phyloP scores from a whole-genome alignment of 2,888 invertebrate species.

The Drosophila atripex region DNA sequence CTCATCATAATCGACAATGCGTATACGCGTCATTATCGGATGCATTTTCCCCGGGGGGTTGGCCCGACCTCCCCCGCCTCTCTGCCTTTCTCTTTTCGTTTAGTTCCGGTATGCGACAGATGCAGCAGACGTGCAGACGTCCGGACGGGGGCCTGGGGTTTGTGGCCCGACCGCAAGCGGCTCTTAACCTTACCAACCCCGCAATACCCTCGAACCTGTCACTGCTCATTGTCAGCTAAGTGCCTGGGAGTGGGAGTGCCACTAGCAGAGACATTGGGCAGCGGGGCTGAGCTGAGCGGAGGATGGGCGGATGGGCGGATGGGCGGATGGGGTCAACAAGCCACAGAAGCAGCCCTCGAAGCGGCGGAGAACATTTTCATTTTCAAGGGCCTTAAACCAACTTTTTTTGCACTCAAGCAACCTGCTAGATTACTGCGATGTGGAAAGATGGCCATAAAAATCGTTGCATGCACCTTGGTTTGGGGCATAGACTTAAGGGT shows the following conservation, averaged over 20 bases:
- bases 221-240: constrained; percentile 77
- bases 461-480: constrained; percentile 60
- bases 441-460: constrained; percentile 53
- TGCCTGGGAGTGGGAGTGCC: constrained; percentile 53
- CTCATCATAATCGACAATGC: constrained; percentile 74
- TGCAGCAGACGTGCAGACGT: constrained; percentile 65
- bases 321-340: constrained; percentile 55
- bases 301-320: constrained; percentile 3
- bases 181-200: constrained; percentile 44
- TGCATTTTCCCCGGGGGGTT: constrained; percentile 22
- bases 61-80: constrained; percentile 11
- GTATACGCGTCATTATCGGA: constrained; percentile 72
- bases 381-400: constrained; percentile 69
- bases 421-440: constrained; percentile 47
- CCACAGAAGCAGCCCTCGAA: constrained; percentile 33
- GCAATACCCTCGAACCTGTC: constrained; percentile 56
- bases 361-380: constrained; percentile 63
- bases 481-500: not conserved
- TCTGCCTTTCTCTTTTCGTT: constrained; percentile 55
- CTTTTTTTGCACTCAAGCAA: constrained; percentile 57
- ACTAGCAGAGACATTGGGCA: constrained; percentile 18
- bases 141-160: constrained; percentile 20
- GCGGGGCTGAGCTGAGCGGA: not conserved
- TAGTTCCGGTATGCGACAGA: constrained; percentile 80
- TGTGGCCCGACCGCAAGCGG: constrained; percentile 69